These are phyloP conservation scores for Chymomyza amoena DNA, from an alignment of 2,888 invertebrate species.

Conservation along the genomic window DNA sequence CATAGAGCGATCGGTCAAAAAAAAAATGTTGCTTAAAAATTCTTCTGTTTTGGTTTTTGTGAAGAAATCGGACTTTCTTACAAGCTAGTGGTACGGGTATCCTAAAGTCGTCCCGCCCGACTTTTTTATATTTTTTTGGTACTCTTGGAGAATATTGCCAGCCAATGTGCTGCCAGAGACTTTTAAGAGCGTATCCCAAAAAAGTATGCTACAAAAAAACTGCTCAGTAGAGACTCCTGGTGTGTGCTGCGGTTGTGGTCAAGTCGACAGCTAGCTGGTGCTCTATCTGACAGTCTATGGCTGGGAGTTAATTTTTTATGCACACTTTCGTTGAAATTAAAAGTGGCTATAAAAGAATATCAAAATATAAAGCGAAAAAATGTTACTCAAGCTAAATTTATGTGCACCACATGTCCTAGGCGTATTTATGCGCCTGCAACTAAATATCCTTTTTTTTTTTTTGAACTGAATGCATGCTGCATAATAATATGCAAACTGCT, in stretches of 20 bases:
- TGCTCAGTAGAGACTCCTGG: constrained; percentile 15
- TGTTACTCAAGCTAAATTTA: constrained; percentile 42
- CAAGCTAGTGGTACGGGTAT: too few species aligned
- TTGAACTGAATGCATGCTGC: constrained; percentile 53
- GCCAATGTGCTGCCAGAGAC: constrained; percentile 33
- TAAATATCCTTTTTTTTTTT: constrained; percentile 30
- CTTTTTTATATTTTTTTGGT: constrained; percentile 31
- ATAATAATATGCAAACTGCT: constrained; percentile 59
- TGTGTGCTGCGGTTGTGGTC: constrained; percentile 17
- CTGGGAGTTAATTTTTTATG: constrained; percentile 63
- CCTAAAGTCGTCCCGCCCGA: too few species aligned
- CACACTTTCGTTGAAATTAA: constrained; percentile 65
- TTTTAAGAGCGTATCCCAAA: constrained; percentile 2
- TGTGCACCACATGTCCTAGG: constrained; percentile 61
- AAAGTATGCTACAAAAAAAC: constrained; percentile 16
- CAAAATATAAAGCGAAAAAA: constrained; percentile 28
- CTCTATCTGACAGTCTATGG: constrained; percentile 31
- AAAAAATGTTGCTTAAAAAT: too few species aligned
- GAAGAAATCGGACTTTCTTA: too few species aligned
- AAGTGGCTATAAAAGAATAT: constrained; percentile 34
- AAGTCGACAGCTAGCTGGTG: not conserved
- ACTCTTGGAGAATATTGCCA: not conserved
- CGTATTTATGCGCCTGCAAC: constrained; percentile 50
- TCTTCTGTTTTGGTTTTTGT: too few species aligned
- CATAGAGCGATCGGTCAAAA: too few species aligned